These are phyloP conservation scores for Siderastrea radians DNA, from an alignment of 92 coral and sea anemone species.

Conservation along the genomic window DNA sequence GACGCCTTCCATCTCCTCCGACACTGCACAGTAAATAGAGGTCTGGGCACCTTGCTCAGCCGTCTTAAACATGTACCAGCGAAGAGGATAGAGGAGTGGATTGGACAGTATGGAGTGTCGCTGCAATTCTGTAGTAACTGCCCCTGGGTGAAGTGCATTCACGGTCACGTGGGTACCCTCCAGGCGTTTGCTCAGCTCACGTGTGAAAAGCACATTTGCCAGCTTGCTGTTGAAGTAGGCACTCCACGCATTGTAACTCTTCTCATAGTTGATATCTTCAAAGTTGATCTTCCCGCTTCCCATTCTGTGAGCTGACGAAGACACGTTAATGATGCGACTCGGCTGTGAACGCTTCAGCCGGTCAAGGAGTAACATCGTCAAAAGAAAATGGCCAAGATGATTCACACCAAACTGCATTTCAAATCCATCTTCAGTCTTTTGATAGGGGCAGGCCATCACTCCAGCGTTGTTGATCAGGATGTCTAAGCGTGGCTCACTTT, in stretches of 20 bases:
- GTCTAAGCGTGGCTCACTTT: slow-evolving; percentile 81
- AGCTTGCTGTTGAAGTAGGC: slow-evolving; percentile 89
- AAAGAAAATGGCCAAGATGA: slow-evolving; percentile 94
- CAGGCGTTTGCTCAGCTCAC: slow-evolving; percentile 83
- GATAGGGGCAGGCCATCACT: slow-evolving; percentile 71
- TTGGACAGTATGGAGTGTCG: slow-evolving; percentile 62
- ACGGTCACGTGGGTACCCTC: slow-evolving; percentile 86
- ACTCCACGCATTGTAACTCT: slow-evolving; percentile 60
- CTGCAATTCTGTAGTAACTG: slow-evolving; percentile 61
- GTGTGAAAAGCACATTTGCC: slow-evolving; percentile 87
- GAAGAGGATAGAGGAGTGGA: slow-evolving; percentile 7
- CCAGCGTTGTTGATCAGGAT: slow-evolving; percentile 96
- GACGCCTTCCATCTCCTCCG: slow-evolving; percentile 87
- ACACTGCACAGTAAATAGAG: slow-evolving; percentile 80
- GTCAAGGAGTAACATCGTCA: slow-evolving; percentile 83
- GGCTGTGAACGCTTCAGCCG: slow-evolving; percentile 77
- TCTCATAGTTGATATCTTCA: slow-evolving; percentile 70
- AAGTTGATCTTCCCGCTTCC: slow-evolving; percentile 68
- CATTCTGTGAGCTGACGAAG: slow-evolving; percentile 62
- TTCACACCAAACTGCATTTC: slow-evolving; percentile 92
- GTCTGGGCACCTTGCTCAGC: slow-evolving; percentile 89
- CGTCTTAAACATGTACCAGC: slow-evolving; percentile 77
- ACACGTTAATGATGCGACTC: slow-evolving; percentile 81
- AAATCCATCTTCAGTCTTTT: slow-evolving; percentile 85
- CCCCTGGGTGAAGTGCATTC: slow-evolving; percentile 87